Conservation (phyloP, 2,888 invertebrate species). For the Griposia aprilina region DNA sequence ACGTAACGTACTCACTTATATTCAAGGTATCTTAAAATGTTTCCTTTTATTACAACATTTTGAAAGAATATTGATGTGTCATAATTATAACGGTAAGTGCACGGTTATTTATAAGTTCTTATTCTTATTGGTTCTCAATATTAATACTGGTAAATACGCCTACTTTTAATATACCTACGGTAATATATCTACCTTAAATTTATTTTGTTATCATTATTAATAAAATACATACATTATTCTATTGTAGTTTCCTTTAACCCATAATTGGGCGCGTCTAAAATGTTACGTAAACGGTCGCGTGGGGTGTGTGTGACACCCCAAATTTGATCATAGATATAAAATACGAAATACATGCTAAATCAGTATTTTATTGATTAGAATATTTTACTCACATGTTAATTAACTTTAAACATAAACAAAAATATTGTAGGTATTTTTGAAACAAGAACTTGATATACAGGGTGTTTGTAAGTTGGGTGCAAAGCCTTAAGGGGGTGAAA, state of each 20-base stretch:
- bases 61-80: conserved; percentile 59
- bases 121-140: conserved; percentile 61
- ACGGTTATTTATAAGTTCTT: conserved; percentile 58
- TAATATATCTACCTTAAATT: conserved; percentile 60
- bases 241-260: conserved; percentile 34
- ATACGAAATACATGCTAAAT: too few species aligned
- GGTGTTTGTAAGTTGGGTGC: too few species aligned
- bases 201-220: conserved; percentile 71
- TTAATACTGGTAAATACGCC: conserved; percentile 41
- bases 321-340: too few species aligned
- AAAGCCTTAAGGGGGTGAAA: too few species aligned
- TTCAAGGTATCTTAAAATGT: conserved; percentile 15
- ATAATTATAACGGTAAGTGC: conserved; percentile 61
- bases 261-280: too few species aligned
- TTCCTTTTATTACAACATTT: conserved; percentile 27
- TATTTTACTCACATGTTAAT: too few species aligned
- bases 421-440: too few species aligned
- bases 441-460: too few species aligned
- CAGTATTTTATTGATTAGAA: too few species aligned
- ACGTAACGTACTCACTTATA: conserved; percentile 20
- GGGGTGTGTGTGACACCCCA: too few species aligned
- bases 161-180: conserved; percentile 50
- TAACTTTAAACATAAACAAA: too few species aligned
- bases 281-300: too few species aligned
- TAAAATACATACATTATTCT: conserved; percentile 62